Percentiles rank a stretch among this genome's conserved stretches.
These are phyloP conservation scores for Castor canadensis DNA, from an alignment of 2,113 vertebrate genomes.

Conservation along the genomic window DNA sequence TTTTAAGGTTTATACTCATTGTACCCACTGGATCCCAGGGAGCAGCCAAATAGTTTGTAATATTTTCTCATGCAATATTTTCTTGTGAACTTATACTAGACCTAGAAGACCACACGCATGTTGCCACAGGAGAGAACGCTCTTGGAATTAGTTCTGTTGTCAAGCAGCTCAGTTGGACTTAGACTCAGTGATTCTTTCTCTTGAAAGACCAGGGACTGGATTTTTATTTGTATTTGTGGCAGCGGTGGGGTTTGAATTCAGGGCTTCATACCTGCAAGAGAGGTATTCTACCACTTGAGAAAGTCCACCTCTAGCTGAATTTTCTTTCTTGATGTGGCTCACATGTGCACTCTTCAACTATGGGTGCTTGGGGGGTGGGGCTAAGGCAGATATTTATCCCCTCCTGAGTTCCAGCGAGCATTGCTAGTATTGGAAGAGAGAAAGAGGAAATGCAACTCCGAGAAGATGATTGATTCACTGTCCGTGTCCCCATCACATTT, in stretches of 20 bases:
- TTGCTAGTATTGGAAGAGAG: not conserved
- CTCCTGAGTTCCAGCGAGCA: not conserved
- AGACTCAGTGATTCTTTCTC: not conserved
- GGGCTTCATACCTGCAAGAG: too few relatives aligned
- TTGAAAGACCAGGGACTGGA: not conserved
- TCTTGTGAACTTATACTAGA: not conserved
- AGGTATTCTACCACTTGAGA: not conserved
- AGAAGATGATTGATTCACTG: not conserved
- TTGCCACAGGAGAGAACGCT: slow-evolving; percentile 7
- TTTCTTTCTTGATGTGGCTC: not conserved
- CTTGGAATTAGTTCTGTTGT: not conserved
- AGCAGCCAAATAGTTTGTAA: not conserved
- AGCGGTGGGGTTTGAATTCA: too few relatives aligned
- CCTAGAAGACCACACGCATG: not conserved
- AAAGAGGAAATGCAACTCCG: not conserved
- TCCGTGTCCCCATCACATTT: not conserved
- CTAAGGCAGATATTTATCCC: not conserved
- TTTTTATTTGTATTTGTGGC: too few relatives aligned
- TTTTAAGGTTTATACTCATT: not conserved
- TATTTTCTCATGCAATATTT: slow-evolving; percentile 18
- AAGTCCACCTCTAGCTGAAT: too few relatives aligned
- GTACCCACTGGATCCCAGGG: not conserved
- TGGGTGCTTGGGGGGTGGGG: not conserved
- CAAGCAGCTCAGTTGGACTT: not conserved
- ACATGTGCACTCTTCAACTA: not conserved